Evolutionary conservation across 92 coral and sea anemone species (phyloP).

Genomic region (Porites rus): DNA sequence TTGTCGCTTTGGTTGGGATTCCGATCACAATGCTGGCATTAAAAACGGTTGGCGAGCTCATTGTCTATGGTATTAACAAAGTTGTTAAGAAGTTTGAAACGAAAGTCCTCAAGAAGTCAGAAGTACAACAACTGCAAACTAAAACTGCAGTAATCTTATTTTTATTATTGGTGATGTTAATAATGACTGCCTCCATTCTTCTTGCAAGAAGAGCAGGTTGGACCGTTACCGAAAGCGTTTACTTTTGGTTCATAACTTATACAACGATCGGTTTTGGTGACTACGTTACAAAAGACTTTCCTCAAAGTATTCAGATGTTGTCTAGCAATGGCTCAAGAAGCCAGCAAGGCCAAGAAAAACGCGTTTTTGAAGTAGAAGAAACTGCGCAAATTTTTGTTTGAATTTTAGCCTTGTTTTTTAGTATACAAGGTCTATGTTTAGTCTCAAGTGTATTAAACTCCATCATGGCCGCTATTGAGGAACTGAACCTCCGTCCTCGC

Average conservation of each 20-base stretch:
- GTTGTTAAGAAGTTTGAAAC: slow-evolving; percentile 27
- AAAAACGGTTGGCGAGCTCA: slow-evolving; percentile 54
- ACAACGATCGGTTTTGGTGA: slow-evolving; percentile 64
- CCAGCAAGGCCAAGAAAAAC: background rate
- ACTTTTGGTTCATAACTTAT: slow-evolving; percentile 50
- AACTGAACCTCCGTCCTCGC: background rate
- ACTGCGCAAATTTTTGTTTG: background rate
- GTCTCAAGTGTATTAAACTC: slow-evolving; percentile 47
- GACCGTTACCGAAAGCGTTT: slow-evolving; percentile 46
- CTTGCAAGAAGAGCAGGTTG: background rate
- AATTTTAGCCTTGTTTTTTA: background rate
- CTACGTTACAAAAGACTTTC: background rate
- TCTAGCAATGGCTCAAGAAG: background rate
- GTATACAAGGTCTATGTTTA: slow-evolving; percentile 13
- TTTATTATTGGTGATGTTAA: background rate
- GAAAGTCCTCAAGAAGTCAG: slow-evolving; percentile 10
- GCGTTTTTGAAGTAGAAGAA: background rate
- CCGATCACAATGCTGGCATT: slow-evolving; percentile 42
- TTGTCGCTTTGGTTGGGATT: slow-evolving; percentile 43
- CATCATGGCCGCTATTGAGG: slow-evolving; percentile 37
- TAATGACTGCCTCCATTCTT: background rate
- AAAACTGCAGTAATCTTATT: slow-evolving; percentile 40
- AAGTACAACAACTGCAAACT: background rate
- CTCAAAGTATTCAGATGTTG: background rate
- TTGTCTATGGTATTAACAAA: background rate